Evolutionary conservation across 2,797 vertebrate species (phyloP).

Genomic region (Discoglossus pictus): DNA sequence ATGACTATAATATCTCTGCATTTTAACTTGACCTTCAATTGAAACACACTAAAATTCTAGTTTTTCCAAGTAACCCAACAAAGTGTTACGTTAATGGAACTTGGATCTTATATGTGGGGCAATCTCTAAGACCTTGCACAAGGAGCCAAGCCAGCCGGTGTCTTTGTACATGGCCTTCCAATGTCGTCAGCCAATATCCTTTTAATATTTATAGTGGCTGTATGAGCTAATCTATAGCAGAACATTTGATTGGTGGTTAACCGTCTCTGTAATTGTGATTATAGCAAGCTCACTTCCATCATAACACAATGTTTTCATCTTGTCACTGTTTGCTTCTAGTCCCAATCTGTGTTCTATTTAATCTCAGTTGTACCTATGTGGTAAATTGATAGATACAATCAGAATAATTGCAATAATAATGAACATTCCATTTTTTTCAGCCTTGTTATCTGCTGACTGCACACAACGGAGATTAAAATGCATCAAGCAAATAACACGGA

Average conservation of each 20-base stretch:
- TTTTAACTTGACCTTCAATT: no score
- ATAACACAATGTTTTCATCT: conserved; percentile 20
- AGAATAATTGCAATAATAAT: conserved; percentile 48
- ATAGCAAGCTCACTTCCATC: conserved; percentile 9
- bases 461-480: conserved; percentile 49
- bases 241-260: not conserved
- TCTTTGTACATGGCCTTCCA: no score
- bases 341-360: conserved; percentile 29
- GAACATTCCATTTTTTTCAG: conserved; percentile 40
- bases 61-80: no score
- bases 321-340: not conserved
- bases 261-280: conserved; percentile 8
- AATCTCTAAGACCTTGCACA: no score
- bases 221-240: not conserved
- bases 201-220: no score
- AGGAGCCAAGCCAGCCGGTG: no score
- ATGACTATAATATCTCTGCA: no score
- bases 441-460: conserved; percentile 49
- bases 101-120: no score
- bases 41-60: no score
- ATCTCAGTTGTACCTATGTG: conserved; percentile 33
- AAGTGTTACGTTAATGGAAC: no score
- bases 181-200: no score
- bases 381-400: conserved; percentile 46
- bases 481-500: conserved; percentile 49